Base-by-base conservation (phyloP, 2,888 invertebrate genomes). In the Aphidius colemani region DNA sequence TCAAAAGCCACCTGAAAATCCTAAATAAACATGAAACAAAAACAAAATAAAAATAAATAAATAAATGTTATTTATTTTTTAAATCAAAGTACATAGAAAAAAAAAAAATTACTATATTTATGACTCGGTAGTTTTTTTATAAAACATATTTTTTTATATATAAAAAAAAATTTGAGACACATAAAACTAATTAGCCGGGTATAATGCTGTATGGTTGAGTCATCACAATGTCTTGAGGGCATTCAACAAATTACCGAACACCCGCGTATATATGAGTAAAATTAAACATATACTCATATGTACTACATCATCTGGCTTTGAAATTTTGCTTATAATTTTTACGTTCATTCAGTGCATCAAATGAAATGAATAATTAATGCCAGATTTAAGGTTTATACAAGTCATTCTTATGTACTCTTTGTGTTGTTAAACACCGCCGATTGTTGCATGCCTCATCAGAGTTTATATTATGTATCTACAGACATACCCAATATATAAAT, bases 401-500 rank as follows among this genome's bases (percentile, higher is more conserved):
- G 59, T 46, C 45, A 46, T 61, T 53, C 49, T 65, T 59, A 61
- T 65, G 57, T 49, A 58, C 59, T 59, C 61, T 43, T 49, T 45
- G 57, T 51, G 11, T 13, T 39, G 50, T 39, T 48, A 41, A 63
- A 39, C 51, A 11, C 49, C 43, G 41, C 49, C 49, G 53, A 30
- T 43, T 60, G 62, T 62, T 11, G 41, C 61, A 13, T 45, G 46
- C 59, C 41, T 53, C 46, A 7, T 46, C 10, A n/a, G 8, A 46
- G 7, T n/a, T 46, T 43, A 53, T 43, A 53, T 50, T 68, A 69
- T 69, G 13, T 18, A 18, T 18, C 2, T 18, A 18, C 13, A 72
- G 72, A 74, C 71, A 72, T 74, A 72, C 69, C 66, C 63, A 69
- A 71, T 72, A 72, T 71, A 72, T 72, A 71, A 70, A 59, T 18